These are phyloP conservation scores for Ganaspis brasiliensis DNA, from an alignment of 2,888 invertebrate genomes.

Conservation along the genomic window DNA sequence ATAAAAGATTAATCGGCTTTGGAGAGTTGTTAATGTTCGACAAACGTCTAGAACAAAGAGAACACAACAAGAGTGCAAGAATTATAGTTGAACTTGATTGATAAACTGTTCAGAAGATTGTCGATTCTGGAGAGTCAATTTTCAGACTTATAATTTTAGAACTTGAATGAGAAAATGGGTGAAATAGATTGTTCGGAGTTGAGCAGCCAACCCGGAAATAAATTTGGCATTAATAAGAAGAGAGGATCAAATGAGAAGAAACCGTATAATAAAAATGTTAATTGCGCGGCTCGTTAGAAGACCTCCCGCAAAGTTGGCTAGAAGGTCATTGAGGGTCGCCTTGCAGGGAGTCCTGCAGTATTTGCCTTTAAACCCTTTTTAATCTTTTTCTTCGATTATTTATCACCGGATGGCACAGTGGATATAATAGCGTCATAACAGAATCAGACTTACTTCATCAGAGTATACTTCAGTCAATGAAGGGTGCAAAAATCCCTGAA, in stretches of 20 bases:
- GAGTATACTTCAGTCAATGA: background rate
- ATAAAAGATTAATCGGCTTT: constrained; percentile 37
- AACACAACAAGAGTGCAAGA: background rate
- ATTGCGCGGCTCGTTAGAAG: constrained; percentile 79
- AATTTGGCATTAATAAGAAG: constrained; percentile 66
- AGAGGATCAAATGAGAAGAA: constrained; percentile 56
- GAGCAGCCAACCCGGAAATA: constrained; percentile 48
- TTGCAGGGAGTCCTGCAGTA: constrained; percentile 77
- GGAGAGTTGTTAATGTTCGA: constrained; percentile 29
- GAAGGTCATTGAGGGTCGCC: constrained; percentile 78
- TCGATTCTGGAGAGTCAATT: background rate
- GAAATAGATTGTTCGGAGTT: background rate
- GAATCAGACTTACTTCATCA: constrained; percentile 64
- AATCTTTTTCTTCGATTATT: constrained; percentile 68
- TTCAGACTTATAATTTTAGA: background rate
- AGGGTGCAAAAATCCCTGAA: too few relatives aligned
- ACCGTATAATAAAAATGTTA: constrained; percentile 79
- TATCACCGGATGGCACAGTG: constrained; percentile 61
- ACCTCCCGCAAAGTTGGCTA: constrained; percentile 77
- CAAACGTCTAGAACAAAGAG: constrained; percentile 18
- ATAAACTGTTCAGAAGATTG: constrained; percentile 6
- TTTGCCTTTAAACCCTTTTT: constrained; percentile 72
- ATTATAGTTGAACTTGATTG: constrained; percentile 13
- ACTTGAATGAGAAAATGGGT: background rate
- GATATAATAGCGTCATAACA: constrained; percentile 51